These are phyloP conservation scores for Drosophila nigromelanica DNA, from an alignment of 1,140 invertebrate genomes.

Conservation along the genomic window DNA sequence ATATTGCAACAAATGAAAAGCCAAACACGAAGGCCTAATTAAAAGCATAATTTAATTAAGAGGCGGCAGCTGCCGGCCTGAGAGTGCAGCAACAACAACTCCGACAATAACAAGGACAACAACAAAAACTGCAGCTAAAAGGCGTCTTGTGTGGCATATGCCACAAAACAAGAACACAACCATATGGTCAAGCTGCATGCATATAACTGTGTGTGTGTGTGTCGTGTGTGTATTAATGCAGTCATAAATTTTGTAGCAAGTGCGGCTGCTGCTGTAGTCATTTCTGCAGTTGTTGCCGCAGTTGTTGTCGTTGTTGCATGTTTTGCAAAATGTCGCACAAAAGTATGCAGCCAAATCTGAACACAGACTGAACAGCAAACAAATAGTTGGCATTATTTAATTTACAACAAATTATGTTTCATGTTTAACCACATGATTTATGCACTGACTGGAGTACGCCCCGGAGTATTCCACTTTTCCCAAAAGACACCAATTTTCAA, in stretches of 20 bases:
- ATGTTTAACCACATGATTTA: conserved; percentile 79
- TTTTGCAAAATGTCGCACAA: conserved; percentile 44
- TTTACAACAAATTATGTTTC: conserved; percentile 77
- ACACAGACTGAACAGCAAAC: conserved; percentile 52
- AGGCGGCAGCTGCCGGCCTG: conserved; percentile 56
- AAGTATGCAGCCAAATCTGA: conserved; percentile 54
- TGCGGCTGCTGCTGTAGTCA: conserved; percentile 40
- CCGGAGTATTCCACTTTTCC: background rate
- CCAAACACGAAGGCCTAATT: conserved; percentile 64
- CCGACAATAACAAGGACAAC: conserved; percentile 10
- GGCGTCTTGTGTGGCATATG: conserved; percentile 57
- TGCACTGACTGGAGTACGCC: conserved; percentile 42
- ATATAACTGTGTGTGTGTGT: conserved; percentile 14
- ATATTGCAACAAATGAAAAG: conserved; percentile 33
- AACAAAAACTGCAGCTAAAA: conserved; percentile 41
- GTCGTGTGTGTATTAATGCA: conserved; percentile 57
- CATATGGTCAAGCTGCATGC: conserved; percentile 29
- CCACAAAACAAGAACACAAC: conserved; percentile 62
- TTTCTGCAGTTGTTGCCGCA: conserved; percentile 38
- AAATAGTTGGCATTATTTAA: conserved; percentile 77
- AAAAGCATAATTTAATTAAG: conserved; percentile 79
- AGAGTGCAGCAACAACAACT: conserved; percentile 20
- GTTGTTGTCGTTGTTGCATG: conserved; percentile 45
- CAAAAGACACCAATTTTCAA: conserved; percentile 36
- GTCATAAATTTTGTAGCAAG: conserved; percentile 77